Base-by-base conservation (phyloP, 2,113 vertebrate species). In the Coptodon rendalli region DNA sequence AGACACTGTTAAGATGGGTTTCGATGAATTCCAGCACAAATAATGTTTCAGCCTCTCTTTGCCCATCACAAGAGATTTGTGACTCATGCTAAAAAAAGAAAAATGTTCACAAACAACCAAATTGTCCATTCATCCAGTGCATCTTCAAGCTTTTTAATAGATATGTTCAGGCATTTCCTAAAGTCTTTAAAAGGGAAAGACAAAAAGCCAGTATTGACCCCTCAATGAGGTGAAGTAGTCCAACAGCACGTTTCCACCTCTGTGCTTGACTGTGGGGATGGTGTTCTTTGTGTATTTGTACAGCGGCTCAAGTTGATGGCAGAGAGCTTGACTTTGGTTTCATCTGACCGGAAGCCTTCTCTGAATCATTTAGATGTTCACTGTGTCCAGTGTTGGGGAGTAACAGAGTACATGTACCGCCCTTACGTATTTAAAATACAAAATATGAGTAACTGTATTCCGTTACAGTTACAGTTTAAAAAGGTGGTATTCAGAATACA, bases 61-160 rank as follows among this genome's bases (percentile, higher is more conserved):
- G 34, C 5, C 9, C 52, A 6, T 53, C 52, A 22, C 19, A 0
- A 0, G 19, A 19, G 52, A n/a, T 53, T 54, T 54, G 10, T 53
- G 52, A 54, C 52, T 22, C 9, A 0, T 54, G 52, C 52, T 11
- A 54, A 54, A 54, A 54, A 54, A 53, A 0, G 52, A 53, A 53
- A 54, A 54, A 54, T 54, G 52, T 56, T 56, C 53, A 24, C 22
- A 56, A 0, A 56, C 53, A 56, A 24, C 0, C 53, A 6, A 54
- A 54, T 24, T 54, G 22, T 54, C 10, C 53, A 54, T 2, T 24
- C 53, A 22, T 40, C 38, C 38, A 40, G 52, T 22, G n/a, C 10
- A 12, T 54, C 10, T 22, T 54, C 53, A 54, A 24, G 53, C 6
- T 24, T 12, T 54, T 54, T 22, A 54, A 54, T 24, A 54, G 52